phyloP scores from a whole-genome alignment of 1,140 invertebrate species.

The Pinna nobilis region DNA sequence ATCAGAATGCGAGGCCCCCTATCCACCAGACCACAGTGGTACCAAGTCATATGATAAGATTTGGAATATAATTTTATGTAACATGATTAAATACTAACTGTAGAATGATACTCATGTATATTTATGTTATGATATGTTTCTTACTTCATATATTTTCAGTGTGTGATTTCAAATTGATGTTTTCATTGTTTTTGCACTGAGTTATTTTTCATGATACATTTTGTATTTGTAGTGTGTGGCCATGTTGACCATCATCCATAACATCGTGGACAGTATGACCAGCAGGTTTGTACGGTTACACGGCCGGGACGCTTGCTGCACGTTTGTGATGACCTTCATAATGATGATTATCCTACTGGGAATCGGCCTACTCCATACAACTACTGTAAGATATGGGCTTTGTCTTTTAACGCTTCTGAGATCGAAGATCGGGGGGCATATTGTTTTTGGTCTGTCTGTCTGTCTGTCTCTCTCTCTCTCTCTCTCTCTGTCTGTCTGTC shows the following conservation, averaged over 20 bases:
- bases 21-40: too few species aligned
- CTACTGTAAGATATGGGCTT: conserved; percentile 45
- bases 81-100: too few species aligned
- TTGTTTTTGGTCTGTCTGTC: too few species aligned
- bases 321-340: conserved; percentile 62
- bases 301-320: conserved; percentile 56
- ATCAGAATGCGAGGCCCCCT: too few species aligned
- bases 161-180: too few species aligned
- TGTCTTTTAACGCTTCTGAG: background rate
- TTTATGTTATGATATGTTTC: too few species aligned
- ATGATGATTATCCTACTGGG: conserved; percentile 56
- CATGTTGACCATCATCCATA: conserved; percentile 64
- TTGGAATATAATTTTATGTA: too few species aligned
- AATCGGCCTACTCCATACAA: conserved; percentile 62
- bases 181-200: background rate
- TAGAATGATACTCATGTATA: too few species aligned
- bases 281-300: conserved; percentile 42
- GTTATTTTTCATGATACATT: background rate
- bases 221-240: conserved; percentile 55
- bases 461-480: background rate
- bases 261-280: conserved; percentile 61
- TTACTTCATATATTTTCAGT: too few species aligned
- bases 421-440: too few species aligned
- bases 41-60: too few species aligned
- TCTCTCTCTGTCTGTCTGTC: background rate